A percentile compares a stretch with the other conserved stretches of the same genome.
Evolutionary conservation across 2,113 vertebrate species (phyloP).

Genomic region (Microcebus lehilahytsara): DNA sequence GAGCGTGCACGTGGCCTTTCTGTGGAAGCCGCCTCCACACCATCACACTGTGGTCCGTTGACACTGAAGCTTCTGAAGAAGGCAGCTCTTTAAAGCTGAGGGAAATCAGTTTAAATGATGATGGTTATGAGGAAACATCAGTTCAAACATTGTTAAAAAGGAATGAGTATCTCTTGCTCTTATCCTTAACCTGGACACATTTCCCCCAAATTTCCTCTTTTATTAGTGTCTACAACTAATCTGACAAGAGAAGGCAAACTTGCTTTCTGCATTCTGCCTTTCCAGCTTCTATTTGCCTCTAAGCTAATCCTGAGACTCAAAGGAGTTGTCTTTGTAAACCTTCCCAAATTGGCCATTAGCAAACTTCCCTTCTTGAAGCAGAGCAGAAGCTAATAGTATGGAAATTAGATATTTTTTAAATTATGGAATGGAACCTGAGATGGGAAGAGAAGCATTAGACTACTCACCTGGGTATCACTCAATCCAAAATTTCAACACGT

Average conservation of each 20-base stretch:
- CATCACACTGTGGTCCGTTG: neutral
- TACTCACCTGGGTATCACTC: neutral
- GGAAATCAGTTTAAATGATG: neutral
- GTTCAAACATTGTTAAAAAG: neutral
- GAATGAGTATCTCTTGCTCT: neutral
- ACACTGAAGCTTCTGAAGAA: neutral
- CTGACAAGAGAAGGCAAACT: neutral
- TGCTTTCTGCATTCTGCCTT: neutral
- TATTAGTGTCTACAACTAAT: neutral
- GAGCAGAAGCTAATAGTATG: neutral
- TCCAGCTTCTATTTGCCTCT: neutral
- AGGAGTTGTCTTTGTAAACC: neutral
- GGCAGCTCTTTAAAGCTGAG: neutral
- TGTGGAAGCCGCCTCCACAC: neutral
- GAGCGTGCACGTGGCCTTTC: neutral
- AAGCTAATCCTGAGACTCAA: neutral
- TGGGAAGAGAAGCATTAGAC: neutral
- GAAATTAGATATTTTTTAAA: neutral
- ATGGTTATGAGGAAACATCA: neutral
- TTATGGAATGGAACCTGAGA: neutral
- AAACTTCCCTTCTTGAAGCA: neutral
- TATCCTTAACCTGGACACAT: neutral
- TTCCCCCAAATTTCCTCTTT: neutral
- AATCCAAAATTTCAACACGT: neutral
- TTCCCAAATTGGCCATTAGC: neutral